phyloP scores from a whole-genome alignment of 2,113 vertebrate genomes.

The Empidonax alnorum region DNA sequence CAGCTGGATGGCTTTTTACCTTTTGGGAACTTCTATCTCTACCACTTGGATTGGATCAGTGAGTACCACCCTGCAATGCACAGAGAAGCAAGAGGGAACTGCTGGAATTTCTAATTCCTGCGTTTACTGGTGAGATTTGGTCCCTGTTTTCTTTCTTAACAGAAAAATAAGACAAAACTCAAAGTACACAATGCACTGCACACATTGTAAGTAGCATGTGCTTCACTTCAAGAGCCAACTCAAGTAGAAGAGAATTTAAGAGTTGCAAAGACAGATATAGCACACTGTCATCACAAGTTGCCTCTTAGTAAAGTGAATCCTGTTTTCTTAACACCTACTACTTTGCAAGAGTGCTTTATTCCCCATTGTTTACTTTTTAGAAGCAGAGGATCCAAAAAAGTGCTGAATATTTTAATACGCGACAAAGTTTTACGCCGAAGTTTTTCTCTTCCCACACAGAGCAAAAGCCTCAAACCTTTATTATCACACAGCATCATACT shows the following conservation, averaged over 20 bases:
- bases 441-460: constrained; percentile 17
- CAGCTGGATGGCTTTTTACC: not conserved
- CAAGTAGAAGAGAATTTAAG: constrained; percentile 6
- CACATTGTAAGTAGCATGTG: not conserved
- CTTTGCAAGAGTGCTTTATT: constrained; percentile 29
- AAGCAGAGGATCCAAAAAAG: not conserved
- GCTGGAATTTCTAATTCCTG: not conserved
- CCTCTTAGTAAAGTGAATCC: constrained; percentile 13
- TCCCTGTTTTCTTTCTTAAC: not conserved
- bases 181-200: not conserved
- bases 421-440: not conserved
- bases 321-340: constrained; percentile 34
- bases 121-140: not conserved
- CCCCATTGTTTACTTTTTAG: constrained; percentile 46
- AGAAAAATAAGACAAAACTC: not conserved
- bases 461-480: not conserved
- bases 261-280: constrained; percentile 34
- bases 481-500: not conserved
- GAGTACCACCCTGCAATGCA: not conserved
- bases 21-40: not conserved
- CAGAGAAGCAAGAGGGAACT: not conserved
- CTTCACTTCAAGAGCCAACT: constrained; percentile 13
- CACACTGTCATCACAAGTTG: constrained; percentile 37
- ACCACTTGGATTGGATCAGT: not conserved
- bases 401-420: constrained; percentile 9